These are phyloP conservation scores for Odontamblyopus lacepedii DNA, from an alignment of 2,797 vertebrate species.

Conservation along the genomic window DNA sequence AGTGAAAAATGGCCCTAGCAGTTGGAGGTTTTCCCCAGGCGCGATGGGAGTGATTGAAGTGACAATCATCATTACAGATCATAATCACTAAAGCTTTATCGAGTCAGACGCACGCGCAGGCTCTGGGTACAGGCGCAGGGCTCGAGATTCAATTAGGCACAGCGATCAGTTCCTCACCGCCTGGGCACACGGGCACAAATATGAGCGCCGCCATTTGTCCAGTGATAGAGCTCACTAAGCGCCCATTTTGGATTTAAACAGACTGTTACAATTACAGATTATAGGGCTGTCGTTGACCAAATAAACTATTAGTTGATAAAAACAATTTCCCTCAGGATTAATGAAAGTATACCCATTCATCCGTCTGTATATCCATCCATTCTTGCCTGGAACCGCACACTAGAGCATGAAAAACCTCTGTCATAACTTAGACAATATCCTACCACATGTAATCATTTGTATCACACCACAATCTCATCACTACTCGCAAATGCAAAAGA, in stretches of 20 bases:
- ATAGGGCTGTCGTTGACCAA: background rate
- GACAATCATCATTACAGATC: conserved; percentile 33
- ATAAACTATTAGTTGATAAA: too few species aligned
- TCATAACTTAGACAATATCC: too few species aligned
- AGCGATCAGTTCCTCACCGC: conserved; percentile 4
- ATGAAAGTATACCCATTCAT: too few species aligned
- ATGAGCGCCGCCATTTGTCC: background rate
- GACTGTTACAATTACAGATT: background rate
- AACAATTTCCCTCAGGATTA: too few species aligned
- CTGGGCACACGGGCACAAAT: background rate
- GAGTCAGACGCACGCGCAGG: conserved; percentile 15
- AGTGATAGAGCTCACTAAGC: background rate
- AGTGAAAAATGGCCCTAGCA: conserved; percentile 1
- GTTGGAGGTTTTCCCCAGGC: background rate
- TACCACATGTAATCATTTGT: too few species aligned
- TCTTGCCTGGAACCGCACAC: too few species aligned
- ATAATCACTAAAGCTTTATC: conserved; percentile 13
- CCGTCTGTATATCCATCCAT: too few species aligned
- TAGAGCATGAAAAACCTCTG: too few species aligned
- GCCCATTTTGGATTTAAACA: background rate
- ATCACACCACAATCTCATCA: too few species aligned
- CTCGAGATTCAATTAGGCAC: conserved; percentile 15
- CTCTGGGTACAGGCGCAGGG: conserved; percentile 6
- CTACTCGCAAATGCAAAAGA: too few species aligned
- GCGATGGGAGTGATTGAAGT: conserved; percentile 7